Conservation (phyloP, 2,797 vertebrate genomes). For the Nasua narica region DNA sequence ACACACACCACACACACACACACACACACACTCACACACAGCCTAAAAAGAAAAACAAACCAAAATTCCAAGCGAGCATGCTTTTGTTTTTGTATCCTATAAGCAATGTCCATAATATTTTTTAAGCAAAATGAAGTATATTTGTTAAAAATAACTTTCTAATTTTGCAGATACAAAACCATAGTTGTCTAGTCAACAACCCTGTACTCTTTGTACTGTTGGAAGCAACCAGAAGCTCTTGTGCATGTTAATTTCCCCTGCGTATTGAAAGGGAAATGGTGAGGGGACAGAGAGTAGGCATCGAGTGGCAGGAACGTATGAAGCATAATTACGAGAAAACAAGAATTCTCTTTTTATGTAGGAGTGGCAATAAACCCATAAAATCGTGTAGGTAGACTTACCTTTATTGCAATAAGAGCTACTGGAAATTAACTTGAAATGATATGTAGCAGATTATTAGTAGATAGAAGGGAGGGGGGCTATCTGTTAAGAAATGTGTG, state of each 20-base stretch:
- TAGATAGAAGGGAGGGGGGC: not conserved
- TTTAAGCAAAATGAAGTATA: not conserved
- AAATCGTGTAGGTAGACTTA: not conserved
- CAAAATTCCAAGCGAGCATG: not conserved
- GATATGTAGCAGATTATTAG: not conserved
- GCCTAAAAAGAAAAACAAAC: not conserved
- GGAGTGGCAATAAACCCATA: not conserved
- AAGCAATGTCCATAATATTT: not conserved
- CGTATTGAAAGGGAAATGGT: not conserved
- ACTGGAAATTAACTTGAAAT: not conserved
- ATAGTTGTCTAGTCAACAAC: not conserved
- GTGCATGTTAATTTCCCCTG: not conserved
- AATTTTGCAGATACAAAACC: not conserved
- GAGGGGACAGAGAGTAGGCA: not conserved
- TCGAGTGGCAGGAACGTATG: not conserved
- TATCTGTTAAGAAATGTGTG: not conserved
- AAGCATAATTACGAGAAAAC: not conserved
- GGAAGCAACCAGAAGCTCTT: not conserved
- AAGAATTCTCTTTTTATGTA: not conserved
- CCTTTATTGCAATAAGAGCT: not conserved
- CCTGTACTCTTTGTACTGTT: not conserved
- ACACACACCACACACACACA: not conserved
- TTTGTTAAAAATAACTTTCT: slow-evolving; percentile 33
- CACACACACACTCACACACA: not conserved
- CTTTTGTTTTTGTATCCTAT: not conserved